Conservation (phyloP, 2,113 vertebrate species). For the Prionailurus viverrinus region DNA sequence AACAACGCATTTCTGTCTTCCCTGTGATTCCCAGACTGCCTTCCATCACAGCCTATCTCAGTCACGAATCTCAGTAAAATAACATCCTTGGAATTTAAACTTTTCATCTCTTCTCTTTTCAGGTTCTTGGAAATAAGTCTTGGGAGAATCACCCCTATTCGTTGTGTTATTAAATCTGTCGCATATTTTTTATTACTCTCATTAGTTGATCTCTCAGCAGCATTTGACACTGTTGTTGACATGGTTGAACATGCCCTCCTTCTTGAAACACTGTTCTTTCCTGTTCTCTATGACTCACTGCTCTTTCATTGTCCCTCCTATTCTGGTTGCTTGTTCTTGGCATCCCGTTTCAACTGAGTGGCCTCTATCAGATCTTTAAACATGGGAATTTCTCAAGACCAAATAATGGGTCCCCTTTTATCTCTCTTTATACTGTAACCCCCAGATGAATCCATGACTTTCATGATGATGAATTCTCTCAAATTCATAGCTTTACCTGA, state of each 20-base stretch:
- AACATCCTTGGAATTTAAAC: conserved; percentile 4
- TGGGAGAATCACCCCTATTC: not conserved
- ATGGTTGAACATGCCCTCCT: not conserved
- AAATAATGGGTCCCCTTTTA: not conserved
- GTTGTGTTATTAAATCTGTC: not conserved
- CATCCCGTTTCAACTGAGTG: not conserved
- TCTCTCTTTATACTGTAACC: not conserved
- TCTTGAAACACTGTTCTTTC: not conserved
- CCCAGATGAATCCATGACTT: not conserved
- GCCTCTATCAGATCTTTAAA: not conserved
- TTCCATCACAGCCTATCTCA: not conserved
- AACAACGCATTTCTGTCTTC: not conserved
- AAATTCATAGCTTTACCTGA: not conserved
- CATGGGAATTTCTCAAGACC: not conserved
- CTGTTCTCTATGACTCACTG: not conserved
- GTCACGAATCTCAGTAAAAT: not conserved
- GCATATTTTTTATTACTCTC: not conserved
- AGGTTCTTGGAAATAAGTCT: not conserved
- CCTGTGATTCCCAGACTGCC: not conserved
- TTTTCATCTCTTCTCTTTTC: not conserved
- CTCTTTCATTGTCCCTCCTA: not conserved
- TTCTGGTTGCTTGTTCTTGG: not conserved
- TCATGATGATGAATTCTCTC: not conserved
- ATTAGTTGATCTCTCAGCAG: not conserved
- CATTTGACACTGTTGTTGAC: not conserved